Conservation (phyloP, 2,113 vertebrate species). For the Paedocypris sp. region DNA sequence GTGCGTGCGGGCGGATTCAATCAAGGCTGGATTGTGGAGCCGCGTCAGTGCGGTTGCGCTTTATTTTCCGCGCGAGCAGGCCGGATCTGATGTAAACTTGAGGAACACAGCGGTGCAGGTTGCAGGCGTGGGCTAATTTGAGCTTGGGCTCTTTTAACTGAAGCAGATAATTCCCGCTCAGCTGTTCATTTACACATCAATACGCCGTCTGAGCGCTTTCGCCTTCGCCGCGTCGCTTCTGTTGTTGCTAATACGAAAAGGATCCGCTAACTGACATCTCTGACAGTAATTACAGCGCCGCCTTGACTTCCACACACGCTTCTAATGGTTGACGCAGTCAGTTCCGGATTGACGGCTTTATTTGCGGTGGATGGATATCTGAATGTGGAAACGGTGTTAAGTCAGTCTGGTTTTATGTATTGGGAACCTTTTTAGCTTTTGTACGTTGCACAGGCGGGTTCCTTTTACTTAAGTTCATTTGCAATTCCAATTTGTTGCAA, state of each 20-base stretch:
- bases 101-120: neutral
- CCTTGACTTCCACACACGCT: neutral
- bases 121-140: neutral
- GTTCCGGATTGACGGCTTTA: neutral
- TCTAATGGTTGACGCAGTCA: neutral
- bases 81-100: neutral
- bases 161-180: neutral
- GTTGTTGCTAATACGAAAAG: neutral
- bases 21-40: constrained; percentile 6
- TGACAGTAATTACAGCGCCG: neutral
- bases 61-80: neutral
- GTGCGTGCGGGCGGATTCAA: neutral
- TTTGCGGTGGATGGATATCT: neutral
- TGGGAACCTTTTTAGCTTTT: too few relatives aligned
- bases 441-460: too few relatives aligned
- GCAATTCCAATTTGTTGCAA: too few relatives aligned
- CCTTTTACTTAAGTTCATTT: too few relatives aligned
- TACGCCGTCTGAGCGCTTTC: neutral
- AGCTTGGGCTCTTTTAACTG: neutral
- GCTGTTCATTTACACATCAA: neutral
- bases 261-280: neutral
- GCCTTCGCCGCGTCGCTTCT: neutral
- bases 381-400: too few relatives aligned
- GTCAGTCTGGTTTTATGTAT: too few relatives aligned
- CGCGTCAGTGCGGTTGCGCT: neutral